These are phyloP conservation scores for Nipponacmea schrenckii DNA, from an alignment of 2,888 invertebrate species.

Conservation along the genomic window DNA sequence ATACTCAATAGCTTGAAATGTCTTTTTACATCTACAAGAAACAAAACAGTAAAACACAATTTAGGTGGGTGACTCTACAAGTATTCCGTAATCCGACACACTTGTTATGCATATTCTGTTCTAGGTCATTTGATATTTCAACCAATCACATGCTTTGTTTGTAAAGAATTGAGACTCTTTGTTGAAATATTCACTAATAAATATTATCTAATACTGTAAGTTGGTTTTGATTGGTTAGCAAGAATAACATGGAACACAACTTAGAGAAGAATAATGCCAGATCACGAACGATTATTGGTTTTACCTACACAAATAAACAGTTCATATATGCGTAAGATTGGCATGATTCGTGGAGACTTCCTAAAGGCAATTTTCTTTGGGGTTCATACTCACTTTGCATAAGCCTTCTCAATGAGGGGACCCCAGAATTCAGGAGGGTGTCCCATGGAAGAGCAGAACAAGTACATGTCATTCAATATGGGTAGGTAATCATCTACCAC, in stretches of 20 bases:
- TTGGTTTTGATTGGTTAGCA: too few relatives aligned
- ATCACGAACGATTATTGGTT: too few relatives aligned
- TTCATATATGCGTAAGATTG: too few relatives aligned
- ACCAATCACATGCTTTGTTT: neutral
- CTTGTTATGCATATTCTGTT: neutral
- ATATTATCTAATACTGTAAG: too few relatives aligned
- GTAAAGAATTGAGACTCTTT: neutral
- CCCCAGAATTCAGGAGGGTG: conserved; percentile 78
- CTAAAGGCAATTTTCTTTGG: too few relatives aligned
- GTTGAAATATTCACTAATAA: too few relatives aligned
- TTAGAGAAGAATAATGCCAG: too few relatives aligned
- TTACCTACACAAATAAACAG: too few relatives aligned
- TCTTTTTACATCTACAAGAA: conserved; percentile 56
- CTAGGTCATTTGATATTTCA: neutral
- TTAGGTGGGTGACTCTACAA: neutral
- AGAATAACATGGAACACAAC: too few relatives aligned
- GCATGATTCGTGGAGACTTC: too few relatives aligned
- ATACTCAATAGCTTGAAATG: conserved; percentile 61
- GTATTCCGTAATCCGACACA: neutral
- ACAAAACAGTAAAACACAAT: neutral
- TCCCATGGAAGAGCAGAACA: conserved; percentile 74
- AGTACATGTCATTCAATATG: conserved; percentile 76
- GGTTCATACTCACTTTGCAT: conserved; percentile 77
- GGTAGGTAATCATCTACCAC: conserved; percentile 81
- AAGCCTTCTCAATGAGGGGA: conserved; percentile 82